Evolutionary conservation across 2,797 vertebrate species (phyloP), one percentile per base, ranked within the genome.

Genomic region (Gymnopithys bicolor): DNA sequence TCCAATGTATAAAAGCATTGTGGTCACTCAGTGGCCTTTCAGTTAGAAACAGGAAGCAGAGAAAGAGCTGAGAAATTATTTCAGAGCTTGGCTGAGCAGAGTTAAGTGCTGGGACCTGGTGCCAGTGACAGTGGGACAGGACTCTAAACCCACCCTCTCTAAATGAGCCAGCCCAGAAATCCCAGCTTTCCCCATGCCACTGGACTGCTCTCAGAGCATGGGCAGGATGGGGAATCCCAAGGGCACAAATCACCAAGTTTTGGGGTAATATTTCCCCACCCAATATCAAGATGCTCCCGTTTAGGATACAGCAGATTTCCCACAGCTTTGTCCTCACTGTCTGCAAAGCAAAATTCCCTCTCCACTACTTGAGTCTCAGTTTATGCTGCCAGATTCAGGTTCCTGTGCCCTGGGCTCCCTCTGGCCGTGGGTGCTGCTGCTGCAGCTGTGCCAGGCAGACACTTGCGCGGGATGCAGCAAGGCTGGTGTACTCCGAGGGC

Each of bases 401-500:
- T 62, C 32, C 71, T 1, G 2, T 27, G 51, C 41, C 17, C 11
- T 60, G 27, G 33, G 27, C 7, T 84, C 11, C 56, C 53, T 55
- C 68, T 60, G 75, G 51, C 49, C 4, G 1, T 8, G 51, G 21
- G 24, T 78, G 74, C 56, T 32, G 55, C 33, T 74, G 70, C 48
- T 17, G 35, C 0, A 2, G 45, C 15, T 9, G 9, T 35, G 32
- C 52, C 9, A 24, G 39, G 64, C 30, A n/a, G 39, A 25, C 1
- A 1, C 22, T 25, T 52, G 3, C 32, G 30, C 3, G 11, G 32
- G 60, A 15, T 59, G 64, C 45, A 75, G 52, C 51, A 28, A 48
- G 13, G 51, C 45, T 19, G 32, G 5, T 27, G 13, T 0, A 7
- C 51, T 4, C 4, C 0, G 2, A 41, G 33, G 17, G 7, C 37